Base-by-base conservation (phyloP, 2,888 invertebrate species). In the Acleris literana region DNA sequence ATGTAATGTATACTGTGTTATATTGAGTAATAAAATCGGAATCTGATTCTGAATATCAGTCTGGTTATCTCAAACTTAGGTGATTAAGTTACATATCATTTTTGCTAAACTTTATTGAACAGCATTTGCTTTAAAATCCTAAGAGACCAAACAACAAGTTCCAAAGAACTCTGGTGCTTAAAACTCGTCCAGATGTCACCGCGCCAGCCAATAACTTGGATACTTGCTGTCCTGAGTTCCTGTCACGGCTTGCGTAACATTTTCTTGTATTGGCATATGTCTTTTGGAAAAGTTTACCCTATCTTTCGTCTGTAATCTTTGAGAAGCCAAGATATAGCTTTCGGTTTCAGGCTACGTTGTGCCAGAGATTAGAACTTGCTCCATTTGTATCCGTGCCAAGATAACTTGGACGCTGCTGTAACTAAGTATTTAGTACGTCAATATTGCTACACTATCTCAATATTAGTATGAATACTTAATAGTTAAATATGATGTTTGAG, bases 381-480 rank as follows among this genome's bases (percentile, higher is more conserved):
- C 51, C 46, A 56, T 65, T 65, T 65, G 65, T 56, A 56, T 52
- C 60, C 18, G 61, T 65, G 65, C 64, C 64, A 64, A 64, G 55
- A 54, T 22, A 56, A 56, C 62, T 62, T 55, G 46, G 46, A 39
- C 48, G 48, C 48, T 48, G 48, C 20, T 39, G 16, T 17, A 7
- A 43, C 55, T 25, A n/a, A 46, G 46, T 46, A 46, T 20, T 49
- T 11, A 18, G 11, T 20, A 11, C 18, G 7, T 49, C 49, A 20
- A 49, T 20, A 20, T 18, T 20, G 17, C 49, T 20, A 49, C 11
- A 39, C 49, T 11, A 49, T 49, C 18, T 49, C 49, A 49, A 18
- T 7, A 11, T 49, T 49, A 18, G 17, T 4, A n/a, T 16, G 49
- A 49, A 49, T 18, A 17, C 3, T 49, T 49, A 33, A 3, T 20